phyloP scores from a whole-genome alignment of 2,113 vertebrate species.

The Girardinichthys multiradiatus region DNA sequence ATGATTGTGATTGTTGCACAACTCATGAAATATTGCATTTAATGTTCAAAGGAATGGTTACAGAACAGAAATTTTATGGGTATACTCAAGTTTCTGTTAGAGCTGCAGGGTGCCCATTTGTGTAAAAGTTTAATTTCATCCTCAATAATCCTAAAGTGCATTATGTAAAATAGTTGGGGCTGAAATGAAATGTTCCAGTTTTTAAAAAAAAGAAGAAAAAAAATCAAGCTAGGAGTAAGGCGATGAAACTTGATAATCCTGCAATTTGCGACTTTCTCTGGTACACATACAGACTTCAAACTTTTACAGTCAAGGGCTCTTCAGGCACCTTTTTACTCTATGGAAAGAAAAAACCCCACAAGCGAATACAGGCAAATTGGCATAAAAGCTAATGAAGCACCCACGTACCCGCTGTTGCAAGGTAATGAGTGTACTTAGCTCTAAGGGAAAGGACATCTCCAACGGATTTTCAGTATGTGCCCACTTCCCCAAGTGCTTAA shows the following conservation, averaged over 20 bases:
- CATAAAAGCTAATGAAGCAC: constrained; percentile 79
- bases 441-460: constrained; percentile 73
- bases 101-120: constrained; percentile 14
- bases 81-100: constrained; percentile 8
- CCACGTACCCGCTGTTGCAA: constrained; percentile 64
- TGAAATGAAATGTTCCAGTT: constrained; percentile 14
- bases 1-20: not conserved
- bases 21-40: not conserved
- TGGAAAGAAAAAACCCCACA: constrained; percentile 55
- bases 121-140: constrained; percentile 18
- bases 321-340: constrained; percentile 53
- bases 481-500: constrained; percentile 77
- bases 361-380: constrained; percentile 60
- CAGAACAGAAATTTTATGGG: constrained; percentile 20
- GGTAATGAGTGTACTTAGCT: constrained; percentile 78
- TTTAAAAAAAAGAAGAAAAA: not conserved
- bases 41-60: not conserved
- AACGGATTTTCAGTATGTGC: constrained; percentile 72
- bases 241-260: constrained; percentile 45
- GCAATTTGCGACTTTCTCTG: constrained; percentile 44
- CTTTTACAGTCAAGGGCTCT: constrained; percentile 65
- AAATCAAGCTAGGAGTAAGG: constrained; percentile 22
- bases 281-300: constrained; percentile 46
- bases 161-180: constrained; percentile 29
- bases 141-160: constrained; percentile 12